A percentile compares a stretch with the other conserved stretches of the same genome.
Evolutionary conservation across 2,797 vertebrate genomes (phyloP).

Genomic region (Chelonia mydas): DNA sequence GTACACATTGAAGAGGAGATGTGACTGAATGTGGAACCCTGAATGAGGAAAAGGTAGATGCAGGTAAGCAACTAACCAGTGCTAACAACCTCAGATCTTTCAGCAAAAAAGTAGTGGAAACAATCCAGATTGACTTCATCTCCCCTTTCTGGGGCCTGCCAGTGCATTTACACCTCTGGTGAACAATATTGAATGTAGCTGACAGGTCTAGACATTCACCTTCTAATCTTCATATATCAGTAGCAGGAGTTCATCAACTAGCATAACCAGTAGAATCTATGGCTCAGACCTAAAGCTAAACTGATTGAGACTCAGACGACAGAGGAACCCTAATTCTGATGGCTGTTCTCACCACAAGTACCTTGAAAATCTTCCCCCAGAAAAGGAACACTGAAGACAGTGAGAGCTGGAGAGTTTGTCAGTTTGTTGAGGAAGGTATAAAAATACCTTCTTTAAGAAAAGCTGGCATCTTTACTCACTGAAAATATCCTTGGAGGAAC

Average conservation of each 20-base stretch:
- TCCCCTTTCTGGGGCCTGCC: neutral
- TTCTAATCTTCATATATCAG: too few species aligned
- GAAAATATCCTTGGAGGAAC: neutral
- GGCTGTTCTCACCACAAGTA: too few species aligned
- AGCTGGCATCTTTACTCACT: neutral
- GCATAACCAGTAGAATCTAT: too few species aligned
- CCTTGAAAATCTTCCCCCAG: too few species aligned
- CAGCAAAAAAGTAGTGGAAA: neutral
- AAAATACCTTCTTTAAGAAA: neutral
- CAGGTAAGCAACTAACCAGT: neutral
- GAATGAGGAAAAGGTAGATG: neutral
- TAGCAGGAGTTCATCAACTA: too few species aligned
- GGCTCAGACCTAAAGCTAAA: too few species aligned
- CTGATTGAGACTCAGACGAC: too few species aligned
- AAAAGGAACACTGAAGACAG: too few species aligned
- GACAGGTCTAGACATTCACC: neutral
- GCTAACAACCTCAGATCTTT: neutral
- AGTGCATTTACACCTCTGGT: neutral
- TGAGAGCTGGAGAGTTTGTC: neutral
- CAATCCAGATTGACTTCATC: neutral
- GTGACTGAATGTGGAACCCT: neutral
- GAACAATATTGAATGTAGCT: neutral
- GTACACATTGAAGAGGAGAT: neutral
- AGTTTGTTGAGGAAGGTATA: neutral
- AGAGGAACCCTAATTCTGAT: too few species aligned